Conservation (phyloP, 2,888 invertebrate species). For the Volucella inflata region DNA sequence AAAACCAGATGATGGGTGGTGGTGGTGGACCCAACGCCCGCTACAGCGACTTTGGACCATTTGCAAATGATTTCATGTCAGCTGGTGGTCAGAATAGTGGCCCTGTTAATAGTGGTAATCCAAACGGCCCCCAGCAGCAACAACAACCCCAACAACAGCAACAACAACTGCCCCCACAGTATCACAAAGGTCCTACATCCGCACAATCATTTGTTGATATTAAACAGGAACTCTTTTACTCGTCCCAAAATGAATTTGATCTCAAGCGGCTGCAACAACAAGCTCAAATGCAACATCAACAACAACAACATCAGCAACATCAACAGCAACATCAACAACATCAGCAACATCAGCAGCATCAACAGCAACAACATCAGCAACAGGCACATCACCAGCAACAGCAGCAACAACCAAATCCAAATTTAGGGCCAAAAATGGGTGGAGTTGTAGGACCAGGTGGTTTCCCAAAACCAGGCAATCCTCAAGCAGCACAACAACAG, state of each 20-base stretch:
- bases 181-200: conserved; percentile 82
- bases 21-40: conserved; percentile 83
- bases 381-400: conserved; percentile 77
- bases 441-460: conserved; percentile 79
- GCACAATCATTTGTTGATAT: conserved; percentile 85
- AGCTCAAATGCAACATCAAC: conserved; percentile 81
- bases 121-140: conserved; percentile 78
- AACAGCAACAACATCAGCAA: conserved; percentile 78
- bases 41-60: conserved; percentile 87
- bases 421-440: conserved; percentile 81
- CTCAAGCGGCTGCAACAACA: conserved; percentile 83
- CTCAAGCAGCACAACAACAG: conserved; percentile 78
- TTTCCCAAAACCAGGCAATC: conserved; percentile 78
- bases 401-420: conserved; percentile 80
- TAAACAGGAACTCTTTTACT: conserved; percentile 85
- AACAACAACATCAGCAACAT: conserved; percentile 78
- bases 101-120: conserved; percentile 78
- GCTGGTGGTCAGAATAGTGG: conserved; percentile 80
- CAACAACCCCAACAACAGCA: conserved; percentile 79
- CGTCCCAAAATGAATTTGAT: conserved; percentile 84
- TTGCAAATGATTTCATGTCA: conserved; percentile 84
- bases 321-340: conserved; percentile 79
- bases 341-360: conserved; percentile 76
- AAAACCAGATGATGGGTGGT: conserved; percentile 82
- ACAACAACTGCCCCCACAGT: conserved; percentile 81